Evolutionary conservation across 2,113 vertebrate species (phyloP).

Genomic region (Rana temporaria): DNA sequence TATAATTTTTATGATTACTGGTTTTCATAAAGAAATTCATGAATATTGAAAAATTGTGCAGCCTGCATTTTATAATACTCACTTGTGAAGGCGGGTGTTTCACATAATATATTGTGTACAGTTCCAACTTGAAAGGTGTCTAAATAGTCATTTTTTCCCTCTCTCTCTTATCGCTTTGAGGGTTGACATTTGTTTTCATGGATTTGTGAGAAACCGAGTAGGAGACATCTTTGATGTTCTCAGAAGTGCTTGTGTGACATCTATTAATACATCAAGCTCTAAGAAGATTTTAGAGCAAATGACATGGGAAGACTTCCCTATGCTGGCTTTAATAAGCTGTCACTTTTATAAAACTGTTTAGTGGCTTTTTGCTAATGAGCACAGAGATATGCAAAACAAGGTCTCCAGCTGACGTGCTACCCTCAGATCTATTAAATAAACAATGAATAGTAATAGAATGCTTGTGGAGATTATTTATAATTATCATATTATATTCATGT

Average conservation of each 20-base stretch:
- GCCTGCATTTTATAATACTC: too few species aligned
- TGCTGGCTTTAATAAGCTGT: background rate
- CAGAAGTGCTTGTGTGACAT: constrained; percentile 8
- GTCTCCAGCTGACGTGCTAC: background rate
- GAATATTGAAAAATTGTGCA: too few species aligned
- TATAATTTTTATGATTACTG: constrained; percentile 10
- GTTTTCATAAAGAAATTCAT: constrained; percentile 28
- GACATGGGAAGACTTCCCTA: constrained; percentile 2
- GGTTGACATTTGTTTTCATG: constrained; percentile 40
- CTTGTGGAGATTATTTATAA: too few species aligned
- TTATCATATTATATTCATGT: too few species aligned
- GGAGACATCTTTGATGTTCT: constrained; percentile 21
- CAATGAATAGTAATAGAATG: background rate
- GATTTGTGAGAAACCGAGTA: constrained; percentile 8
- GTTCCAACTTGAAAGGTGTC: too few species aligned
- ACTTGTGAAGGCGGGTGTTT: too few species aligned
- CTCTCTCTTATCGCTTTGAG: background rate
- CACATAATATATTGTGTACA: too few species aligned
- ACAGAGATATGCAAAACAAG: background rate
- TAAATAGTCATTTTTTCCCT: background rate
- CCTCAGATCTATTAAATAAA: background rate
- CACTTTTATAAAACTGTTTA: background rate
- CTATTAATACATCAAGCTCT: constrained; percentile 40
- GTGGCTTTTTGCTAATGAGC: background rate
- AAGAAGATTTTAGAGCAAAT: constrained; percentile 6